Evolutionary conservation across 35 echinoderm and acorn worm genomes (phyloP).

Genomic region (Heliocidaris tuberculata): DNA sequence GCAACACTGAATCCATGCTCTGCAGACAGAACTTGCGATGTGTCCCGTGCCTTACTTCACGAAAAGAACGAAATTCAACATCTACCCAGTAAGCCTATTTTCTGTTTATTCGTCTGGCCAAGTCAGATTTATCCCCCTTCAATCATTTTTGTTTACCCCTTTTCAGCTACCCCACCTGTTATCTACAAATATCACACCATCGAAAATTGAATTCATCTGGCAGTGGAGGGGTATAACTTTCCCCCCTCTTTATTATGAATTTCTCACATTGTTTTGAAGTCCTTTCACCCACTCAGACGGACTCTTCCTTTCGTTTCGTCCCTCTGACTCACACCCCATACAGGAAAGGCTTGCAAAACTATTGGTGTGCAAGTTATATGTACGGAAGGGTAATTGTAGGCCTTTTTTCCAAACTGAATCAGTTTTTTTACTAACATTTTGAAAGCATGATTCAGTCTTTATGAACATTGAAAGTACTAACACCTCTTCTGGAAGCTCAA

Average conservation of each 20-base stretch:
- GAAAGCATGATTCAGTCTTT: too few species aligned
- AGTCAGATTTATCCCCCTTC: not conserved
- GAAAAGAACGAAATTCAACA: not conserved
- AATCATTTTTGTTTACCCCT: not conserved
- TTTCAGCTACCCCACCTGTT: not conserved
- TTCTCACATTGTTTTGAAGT: not conserved
- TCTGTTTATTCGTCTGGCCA: not conserved
- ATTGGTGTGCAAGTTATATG: not conserved
- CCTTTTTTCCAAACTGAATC: too few species aligned
- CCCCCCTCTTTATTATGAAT: not conserved
- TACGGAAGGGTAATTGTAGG: too few species aligned
- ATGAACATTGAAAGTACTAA: too few species aligned
- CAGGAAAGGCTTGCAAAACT: not conserved
- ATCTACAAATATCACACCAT: not conserved
- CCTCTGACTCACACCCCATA: not conserved
- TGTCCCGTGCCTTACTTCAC: not conserved
- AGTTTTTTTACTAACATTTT: too few species aligned
- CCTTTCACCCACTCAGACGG: not conserved
- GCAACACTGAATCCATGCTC: not conserved
- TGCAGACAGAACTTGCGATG: not conserved
- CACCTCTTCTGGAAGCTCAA: too few species aligned
- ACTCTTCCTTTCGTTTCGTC: not conserved
- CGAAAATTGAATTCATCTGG: constrained; percentile 4
- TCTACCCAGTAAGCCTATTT: not conserved
- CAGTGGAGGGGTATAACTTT: not conserved